phyloP scores from a whole-genome alignment of 1,140 invertebrate species.

The Onthophagus taurus region DNA sequence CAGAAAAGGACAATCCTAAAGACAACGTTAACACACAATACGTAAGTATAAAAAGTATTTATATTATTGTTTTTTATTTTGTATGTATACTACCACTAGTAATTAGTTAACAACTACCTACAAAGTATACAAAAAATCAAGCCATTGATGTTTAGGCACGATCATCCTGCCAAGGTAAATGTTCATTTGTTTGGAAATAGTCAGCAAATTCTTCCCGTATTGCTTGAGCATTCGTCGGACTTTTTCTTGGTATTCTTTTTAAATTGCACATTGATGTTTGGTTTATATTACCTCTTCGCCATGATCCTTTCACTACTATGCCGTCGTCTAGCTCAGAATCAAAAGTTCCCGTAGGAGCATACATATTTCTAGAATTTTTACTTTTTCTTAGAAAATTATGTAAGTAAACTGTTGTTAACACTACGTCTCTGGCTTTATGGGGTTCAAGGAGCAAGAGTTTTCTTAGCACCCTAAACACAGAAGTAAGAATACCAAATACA shows the following conservation, averaged over 20 bases:
- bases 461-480: too few species aligned
- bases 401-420: slow-evolving; percentile 5
- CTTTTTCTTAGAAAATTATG: slow-evolving; percentile 2
- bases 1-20: too few species aligned
- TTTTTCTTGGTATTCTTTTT: not conserved
- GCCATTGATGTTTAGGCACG: too few species aligned
- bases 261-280: not conserved
- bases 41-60: too few species aligned
- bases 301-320: too few species aligned
- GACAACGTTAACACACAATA: too few species aligned
- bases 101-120: too few species aligned
- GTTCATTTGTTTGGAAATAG: not conserved
- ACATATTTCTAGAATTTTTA: not conserved
- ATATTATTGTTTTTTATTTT: too few species aligned
- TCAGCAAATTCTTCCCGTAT: not conserved
- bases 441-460: slow-evolving; percentile 24
- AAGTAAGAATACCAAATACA: too few species aligned
- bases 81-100: too few species aligned
- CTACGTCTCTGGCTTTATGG: not conserved
- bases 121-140: too few species aligned
- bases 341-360: slow-evolving; percentile 3
- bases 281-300: not conserved
- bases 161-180: slow-evolving; percentile 4
- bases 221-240: not conserved
- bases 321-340: too few species aligned